Evolutionary conservation across 2,888 invertebrate genomes (phyloP).

Genomic region (Hirtodrosophila trivittata): DNA sequence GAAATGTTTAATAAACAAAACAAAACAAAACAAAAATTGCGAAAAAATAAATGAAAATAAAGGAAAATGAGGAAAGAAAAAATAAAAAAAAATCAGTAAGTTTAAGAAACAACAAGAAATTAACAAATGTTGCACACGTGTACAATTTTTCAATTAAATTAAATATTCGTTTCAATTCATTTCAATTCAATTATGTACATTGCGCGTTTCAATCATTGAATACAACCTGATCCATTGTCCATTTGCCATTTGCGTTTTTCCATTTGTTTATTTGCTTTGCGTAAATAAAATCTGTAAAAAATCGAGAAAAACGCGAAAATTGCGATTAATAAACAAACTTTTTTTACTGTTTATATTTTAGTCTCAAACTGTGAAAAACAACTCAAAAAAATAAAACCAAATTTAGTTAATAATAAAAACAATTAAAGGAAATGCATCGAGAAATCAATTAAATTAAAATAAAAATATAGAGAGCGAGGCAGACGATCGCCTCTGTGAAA

Average conservation of each 20-base stretch:
- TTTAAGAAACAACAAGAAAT: conserved; percentile 12
- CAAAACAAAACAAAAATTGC: conserved; percentile 1
- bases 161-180: conserved; percentile 14
- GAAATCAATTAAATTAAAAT: conserved; percentile 17
- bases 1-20: conserved; percentile 63
- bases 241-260: conserved; percentile 7
- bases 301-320: conserved; percentile 8
- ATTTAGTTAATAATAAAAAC: conserved; percentile 9
- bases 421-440: conserved; percentile 8
- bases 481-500: no score
- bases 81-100: background rate
- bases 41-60: conserved; percentile 42
- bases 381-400: conserved; percentile 1
- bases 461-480: background rate
- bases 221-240: conserved; percentile 24
- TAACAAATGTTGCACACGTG: conserved; percentile 23
- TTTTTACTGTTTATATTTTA: conserved; percentile 8
- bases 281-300: conserved; percentile 32
- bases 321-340: background rate
- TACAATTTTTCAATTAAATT: conserved; percentile 13
- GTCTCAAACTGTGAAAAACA: conserved; percentile 3
- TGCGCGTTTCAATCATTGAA: conserved; percentile 26
- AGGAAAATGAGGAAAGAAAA: conserved; percentile 12
- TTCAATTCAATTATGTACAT: conserved; percentile 26
- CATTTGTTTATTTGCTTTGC: conserved; percentile 34